Conservation (phyloP, 2,797 vertebrate genomes). For the Myoxocephalus aenaeus region DNA sequence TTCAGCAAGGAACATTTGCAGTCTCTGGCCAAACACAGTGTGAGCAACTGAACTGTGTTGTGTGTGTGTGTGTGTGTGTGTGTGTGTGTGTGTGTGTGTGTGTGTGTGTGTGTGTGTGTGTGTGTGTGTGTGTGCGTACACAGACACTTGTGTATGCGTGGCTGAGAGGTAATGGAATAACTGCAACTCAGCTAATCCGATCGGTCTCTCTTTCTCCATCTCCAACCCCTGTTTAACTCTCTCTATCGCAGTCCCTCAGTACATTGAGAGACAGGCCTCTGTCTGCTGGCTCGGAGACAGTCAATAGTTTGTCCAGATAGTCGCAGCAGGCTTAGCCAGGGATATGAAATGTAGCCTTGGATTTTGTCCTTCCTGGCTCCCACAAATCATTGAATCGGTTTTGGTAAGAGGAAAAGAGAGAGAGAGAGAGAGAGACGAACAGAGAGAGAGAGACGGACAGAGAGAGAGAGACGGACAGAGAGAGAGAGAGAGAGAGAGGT, state of each 20-base stretch:
- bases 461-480: slow-evolving; percentile 1
- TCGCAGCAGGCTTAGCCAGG: slow-evolving; percentile 70
- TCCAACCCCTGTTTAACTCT: slow-evolving; percentile 56
- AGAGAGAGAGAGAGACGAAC: not conserved
- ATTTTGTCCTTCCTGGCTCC: slow-evolving; percentile 52
- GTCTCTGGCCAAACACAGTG: slow-evolving; percentile 36
- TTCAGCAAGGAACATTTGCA: slow-evolving; percentile 43
- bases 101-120: no score
- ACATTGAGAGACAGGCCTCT: slow-evolving; percentile 63
- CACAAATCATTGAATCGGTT: slow-evolving; percentile 59
- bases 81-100: no score
- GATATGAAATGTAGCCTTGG: slow-evolving; percentile 71
- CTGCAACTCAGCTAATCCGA: slow-evolving; percentile 71
- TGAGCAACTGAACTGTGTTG: not conserved
- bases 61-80: not conserved
- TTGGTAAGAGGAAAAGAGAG: slow-evolving; percentile 22
- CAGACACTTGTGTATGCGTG: slow-evolving; percentile 30
- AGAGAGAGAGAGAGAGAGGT: not conserved
- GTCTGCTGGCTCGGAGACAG: slow-evolving; percentile 63
- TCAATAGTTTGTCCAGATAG: slow-evolving; percentile 78
- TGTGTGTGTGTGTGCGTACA: slow-evolving; percentile 8
- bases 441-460: not conserved
- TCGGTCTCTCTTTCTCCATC: slow-evolving; percentile 68
- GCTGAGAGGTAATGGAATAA: slow-evolving; percentile 76
- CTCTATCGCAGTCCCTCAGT: slow-evolving; percentile 62